Base-by-base conservation (phyloP, 2,888 invertebrate species). In the Gibbula magus region DNA sequence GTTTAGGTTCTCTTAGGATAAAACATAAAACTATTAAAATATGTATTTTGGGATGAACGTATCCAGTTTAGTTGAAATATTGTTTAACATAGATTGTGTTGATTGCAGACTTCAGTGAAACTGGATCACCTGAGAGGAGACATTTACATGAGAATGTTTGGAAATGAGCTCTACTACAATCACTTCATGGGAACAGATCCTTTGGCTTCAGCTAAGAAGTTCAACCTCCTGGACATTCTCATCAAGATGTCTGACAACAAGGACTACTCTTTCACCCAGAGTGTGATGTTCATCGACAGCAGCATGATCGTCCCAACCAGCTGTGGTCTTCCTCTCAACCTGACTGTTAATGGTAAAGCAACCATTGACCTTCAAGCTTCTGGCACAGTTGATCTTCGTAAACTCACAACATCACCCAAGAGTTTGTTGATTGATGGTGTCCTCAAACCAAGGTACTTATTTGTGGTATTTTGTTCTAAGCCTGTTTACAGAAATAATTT, bases 291-390 rank as follows among this genome's bases (percentile, higher is more conserved):
- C 92, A 93, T 98, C 79, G 98, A 98, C 93, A 96, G 96, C 5
- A 96, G 96, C n/a, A 96, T 97, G 92, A 95, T 96, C 3, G 95
- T 98, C 0, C 97, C 98, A 0, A 96, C 96, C 45, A 95, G 96
- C 0, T 95, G 96, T 67, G 98, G 99, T 25, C 92, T 98, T 18
- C 98, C 98, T 0, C 94, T 98, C 81, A 95, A 96, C 78, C 94
- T 98, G 89, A 96, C 96, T 88, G 95, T 97, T 0, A 96, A 97
- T 92, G 98, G 97, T 3, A 96, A 97, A 0, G 96, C 96, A 22
- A 96, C 97, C 51, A 94, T 97, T 29, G 96, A 97, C 91, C 94
- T 98, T 35, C 96, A 96, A 91, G 94, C 97, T 91, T 95, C 95
- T 0, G 97, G 97, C 0, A 95, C 95, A 20, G 94, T 96, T 77